These are phyloP conservation scores for Dinomys branickii DNA, from an alignment of 2,113 vertebrate species.

Conservation along the genomic window DNA sequence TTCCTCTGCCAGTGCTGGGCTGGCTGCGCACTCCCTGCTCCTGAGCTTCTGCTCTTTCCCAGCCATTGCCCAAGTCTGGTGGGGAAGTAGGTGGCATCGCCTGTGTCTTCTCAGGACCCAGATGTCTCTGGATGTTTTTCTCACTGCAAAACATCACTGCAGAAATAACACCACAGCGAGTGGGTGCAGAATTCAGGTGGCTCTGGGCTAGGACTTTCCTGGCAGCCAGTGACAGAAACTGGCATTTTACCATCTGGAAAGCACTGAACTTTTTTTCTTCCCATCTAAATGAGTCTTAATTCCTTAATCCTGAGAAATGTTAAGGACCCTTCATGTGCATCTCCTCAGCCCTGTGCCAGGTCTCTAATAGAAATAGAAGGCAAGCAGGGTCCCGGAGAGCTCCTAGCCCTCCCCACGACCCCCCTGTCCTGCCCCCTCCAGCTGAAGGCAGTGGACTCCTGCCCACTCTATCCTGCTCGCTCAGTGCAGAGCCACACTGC, in stretches of 20 bases:
- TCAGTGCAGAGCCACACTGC: not conserved
- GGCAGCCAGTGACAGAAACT: constrained; percentile 18
- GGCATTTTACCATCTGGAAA: constrained; percentile 54
- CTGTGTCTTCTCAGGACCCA: not conserved
- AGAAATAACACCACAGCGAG: constrained; percentile 19
- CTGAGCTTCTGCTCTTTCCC: not conserved
- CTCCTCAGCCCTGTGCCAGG: not conserved
- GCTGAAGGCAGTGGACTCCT: not conserved
- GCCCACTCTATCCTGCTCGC: not conserved
- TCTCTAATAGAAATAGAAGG: not conserved
- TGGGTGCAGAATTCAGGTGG: constrained; percentile 3
- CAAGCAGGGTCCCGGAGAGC: not conserved
- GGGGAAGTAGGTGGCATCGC: not conserved
- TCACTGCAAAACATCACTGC: not conserved
- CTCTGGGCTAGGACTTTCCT: not conserved
- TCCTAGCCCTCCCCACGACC: not conserved
- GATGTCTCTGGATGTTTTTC: constrained; percentile 49
- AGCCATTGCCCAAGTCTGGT: not conserved
- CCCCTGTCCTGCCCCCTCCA: not conserved
- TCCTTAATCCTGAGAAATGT: constrained; percentile 59
- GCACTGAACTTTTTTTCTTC: not conserved
- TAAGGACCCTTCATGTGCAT: not conserved
- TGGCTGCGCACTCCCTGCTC: not conserved
- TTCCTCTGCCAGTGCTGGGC: not conserved
- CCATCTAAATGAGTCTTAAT: not conserved